Evolutionary conservation across 2,113 vertebrate species (phyloP).

Genomic region (Bubo blakistoni): DNA sequence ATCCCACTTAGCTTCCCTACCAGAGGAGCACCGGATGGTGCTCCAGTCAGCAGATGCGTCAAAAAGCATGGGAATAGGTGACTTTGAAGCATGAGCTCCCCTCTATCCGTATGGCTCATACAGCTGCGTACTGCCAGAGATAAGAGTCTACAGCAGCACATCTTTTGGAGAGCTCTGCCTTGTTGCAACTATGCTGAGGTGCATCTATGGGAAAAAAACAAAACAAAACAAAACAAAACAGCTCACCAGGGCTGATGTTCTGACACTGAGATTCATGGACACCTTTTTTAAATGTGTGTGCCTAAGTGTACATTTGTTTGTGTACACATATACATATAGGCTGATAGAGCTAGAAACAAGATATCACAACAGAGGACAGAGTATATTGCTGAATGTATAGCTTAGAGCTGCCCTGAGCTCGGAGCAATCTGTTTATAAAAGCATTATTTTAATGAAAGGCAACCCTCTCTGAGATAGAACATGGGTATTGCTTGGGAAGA

Average conservation of each 20-base stretch:
- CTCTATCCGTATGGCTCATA: rapidly evolving
- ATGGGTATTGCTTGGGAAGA: neutral
- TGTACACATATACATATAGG: neutral
- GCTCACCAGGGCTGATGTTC: neutral
- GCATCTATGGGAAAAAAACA: neutral
- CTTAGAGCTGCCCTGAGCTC: neutral
- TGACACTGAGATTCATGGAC: neutral
- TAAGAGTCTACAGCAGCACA: neutral
- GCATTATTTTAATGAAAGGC: neutral
- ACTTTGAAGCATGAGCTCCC: neutral
- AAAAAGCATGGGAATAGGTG: neutral
- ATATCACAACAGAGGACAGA: neutral
- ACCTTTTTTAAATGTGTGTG: neutral
- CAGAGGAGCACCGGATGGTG: neutral
- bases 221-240: neutral
- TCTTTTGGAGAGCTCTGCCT: neutral
- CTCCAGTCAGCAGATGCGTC: neutral
- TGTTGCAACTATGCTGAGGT: neutral
- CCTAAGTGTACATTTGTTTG: neutral
- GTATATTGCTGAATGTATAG: neutral
- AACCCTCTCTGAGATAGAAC: neutral
- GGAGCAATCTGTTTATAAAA: neutral
- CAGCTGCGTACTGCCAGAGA: neutral
- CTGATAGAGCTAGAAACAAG: neutral
- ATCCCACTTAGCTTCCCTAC: neutral